Percentiles rank a stretch among this genome's conserved stretches.
These are phyloP conservation scores for Drosophila ambigua DNA, from an alignment of 1,140 invertebrate genomes.

Conservation along the genomic window DNA sequence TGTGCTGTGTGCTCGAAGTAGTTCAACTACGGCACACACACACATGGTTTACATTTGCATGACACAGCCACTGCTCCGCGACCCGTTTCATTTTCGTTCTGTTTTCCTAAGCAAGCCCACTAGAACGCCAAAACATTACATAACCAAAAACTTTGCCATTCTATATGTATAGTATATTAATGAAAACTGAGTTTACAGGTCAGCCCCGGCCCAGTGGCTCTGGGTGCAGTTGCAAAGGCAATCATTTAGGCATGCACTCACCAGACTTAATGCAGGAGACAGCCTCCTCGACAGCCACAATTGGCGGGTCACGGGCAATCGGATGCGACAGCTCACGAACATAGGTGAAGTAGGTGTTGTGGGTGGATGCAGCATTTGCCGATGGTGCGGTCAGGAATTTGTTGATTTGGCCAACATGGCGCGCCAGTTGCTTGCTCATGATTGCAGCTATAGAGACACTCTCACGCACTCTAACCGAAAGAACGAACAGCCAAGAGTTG, in stretches of 20 bases:
- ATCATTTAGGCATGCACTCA: constrained; percentile 50
- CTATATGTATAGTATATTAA: constrained; percentile 2
- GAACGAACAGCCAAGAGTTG: constrained; percentile 8
- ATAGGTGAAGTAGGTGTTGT: constrained; percentile 85
- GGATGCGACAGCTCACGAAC: constrained; percentile 85
- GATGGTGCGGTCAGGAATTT: constrained; percentile 46
- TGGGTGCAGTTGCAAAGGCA: not conserved
- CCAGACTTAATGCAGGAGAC: constrained; percentile 86
- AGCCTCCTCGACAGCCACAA: constrained; percentile 84
- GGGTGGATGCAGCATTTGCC: constrained; percentile 31
- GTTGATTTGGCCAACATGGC: constrained; percentile 40
- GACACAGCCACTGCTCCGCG: not conserved
- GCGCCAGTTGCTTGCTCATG: constrained; percentile 65
- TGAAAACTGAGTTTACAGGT: not conserved
- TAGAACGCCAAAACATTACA: constrained; percentile 47
- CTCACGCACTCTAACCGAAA: not conserved
- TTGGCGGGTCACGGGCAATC: constrained; percentile 84
- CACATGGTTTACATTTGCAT: constrained; percentile 54
- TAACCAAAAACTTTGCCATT: constrained; percentile 50
- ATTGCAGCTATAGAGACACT: constrained; percentile 6
- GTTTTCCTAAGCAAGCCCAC: constrained; percentile 39
- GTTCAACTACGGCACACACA: constrained; percentile 30
- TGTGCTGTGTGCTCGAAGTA: constrained; percentile 24
- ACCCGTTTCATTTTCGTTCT: constrained; percentile 39
- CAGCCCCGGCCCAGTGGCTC: not conserved